Percentiles rank a stretch among this genome's conserved stretches.
Conservation (phyloP, 37 sponge, comb jelly and placozoan species). For the Corticium candelabrum region DNA sequence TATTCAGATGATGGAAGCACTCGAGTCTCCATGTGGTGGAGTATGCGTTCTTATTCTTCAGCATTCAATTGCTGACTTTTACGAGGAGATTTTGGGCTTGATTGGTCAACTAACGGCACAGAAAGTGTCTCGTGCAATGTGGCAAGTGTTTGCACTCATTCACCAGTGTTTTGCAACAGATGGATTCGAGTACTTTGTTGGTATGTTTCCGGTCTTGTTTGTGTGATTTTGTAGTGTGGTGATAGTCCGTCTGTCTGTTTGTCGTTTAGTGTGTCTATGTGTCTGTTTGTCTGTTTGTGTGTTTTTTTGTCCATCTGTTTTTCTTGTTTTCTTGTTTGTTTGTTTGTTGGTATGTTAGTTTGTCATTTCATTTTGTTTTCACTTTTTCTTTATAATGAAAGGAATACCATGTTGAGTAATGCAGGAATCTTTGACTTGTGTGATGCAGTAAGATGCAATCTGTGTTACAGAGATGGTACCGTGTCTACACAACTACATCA, state of each 20-base stretch:
- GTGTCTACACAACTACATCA: too few species aligned
- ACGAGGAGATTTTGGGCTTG: conserved; percentile 82
- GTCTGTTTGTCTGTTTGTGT: neutral
- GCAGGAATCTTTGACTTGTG: too few species aligned
- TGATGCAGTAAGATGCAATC: too few species aligned
- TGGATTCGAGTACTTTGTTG: conserved; percentile 80
- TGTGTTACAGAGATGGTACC: too few species aligned
- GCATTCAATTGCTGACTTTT: conserved; percentile 52
- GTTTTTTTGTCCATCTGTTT: too few species aligned
- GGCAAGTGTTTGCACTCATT: conserved; percentile 62
- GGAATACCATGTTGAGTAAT: too few species aligned
- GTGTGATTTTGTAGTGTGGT: neutral
- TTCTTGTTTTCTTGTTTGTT: too few species aligned
- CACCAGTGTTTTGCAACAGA: conserved; percentile 72
- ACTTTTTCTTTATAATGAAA: too few species aligned
- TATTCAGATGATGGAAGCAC: neutral
- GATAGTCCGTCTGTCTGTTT: too few species aligned
- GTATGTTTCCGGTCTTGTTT: conserved; percentile 6
- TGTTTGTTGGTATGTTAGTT: too few species aligned
- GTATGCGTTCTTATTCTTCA: conserved; percentile 2
- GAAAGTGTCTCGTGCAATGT: conserved; percentile 59
- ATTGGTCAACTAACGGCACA: conserved; percentile 54
- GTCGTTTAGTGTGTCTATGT: too few species aligned
- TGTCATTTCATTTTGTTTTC: too few species aligned
- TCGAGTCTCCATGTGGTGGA: neutral